These are phyloP conservation scores for Saguinus imperator DNA, from an alignment of 2,113 vertebrate genomes.

Conservation along the genomic window DNA sequence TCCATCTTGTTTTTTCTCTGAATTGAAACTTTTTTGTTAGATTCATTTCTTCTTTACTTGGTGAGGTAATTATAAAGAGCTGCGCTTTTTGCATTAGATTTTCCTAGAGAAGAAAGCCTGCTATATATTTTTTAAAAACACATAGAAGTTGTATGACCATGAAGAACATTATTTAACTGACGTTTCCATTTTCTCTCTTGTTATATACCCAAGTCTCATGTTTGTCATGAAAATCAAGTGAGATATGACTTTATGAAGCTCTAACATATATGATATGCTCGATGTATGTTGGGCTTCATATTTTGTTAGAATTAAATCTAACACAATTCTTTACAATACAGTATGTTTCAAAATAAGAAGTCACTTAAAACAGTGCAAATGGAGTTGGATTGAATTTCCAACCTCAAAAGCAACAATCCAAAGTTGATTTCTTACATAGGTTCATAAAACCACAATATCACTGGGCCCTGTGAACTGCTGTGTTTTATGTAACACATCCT, in stretches of 20 bases:
- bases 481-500: not conserved
- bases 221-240: not conserved
- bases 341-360: not conserved
- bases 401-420: not conserved
- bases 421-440: not conserved
- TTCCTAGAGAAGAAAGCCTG: not conserved
- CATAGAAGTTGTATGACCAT: not conserved
- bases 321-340: not conserved
- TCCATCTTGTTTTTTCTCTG: not conserved
- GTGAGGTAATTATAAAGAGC: not conserved
- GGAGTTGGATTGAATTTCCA: slow-evolving; percentile 14
- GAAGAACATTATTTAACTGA: not conserved
- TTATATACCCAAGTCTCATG: not conserved
- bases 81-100: not conserved
- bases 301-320: not conserved
- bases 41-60: not conserved
- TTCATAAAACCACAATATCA: not conserved
- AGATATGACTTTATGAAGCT: not conserved
- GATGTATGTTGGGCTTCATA: not conserved
- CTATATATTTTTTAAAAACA: not conserved
- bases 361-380: not conserved
- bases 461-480: not conserved
- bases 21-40: not conserved
- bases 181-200: not conserved
- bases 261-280: not conserved